These are phyloP conservation scores for Pungitius pungitius DNA, from an alignment of 2,113 vertebrate genomes.

Conservation along the genomic window DNA sequence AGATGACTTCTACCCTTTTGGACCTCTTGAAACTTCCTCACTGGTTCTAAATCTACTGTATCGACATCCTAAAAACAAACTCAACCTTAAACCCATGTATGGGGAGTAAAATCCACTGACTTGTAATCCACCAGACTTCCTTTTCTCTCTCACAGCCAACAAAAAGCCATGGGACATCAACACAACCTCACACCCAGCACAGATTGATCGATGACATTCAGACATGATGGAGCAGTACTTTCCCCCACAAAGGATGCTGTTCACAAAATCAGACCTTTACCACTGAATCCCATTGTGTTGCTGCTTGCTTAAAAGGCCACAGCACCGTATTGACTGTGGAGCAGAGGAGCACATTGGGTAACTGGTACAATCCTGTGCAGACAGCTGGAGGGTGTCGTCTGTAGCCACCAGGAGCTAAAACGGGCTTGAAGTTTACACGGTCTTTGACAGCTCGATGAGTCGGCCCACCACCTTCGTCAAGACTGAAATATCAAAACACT, in stretches of 20 bases:
- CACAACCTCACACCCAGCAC: slow-evolving; percentile 12
- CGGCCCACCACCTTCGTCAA: neutral
- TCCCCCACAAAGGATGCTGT: slow-evolving; percentile 1
- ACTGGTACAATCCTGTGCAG: neutral
- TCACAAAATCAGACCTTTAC: slow-evolving; percentile 10
- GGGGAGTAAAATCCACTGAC: slow-evolving; percentile 25
- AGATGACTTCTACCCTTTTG: neutral
- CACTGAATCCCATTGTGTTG: neutral
- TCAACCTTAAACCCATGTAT: slow-evolving; percentile 3
- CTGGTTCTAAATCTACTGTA: slow-evolving; percentile 20
- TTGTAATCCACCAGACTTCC: slow-evolving; percentile 17
- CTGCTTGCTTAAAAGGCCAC: slow-evolving; percentile 1
- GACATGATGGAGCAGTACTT: slow-evolving; percentile 17
- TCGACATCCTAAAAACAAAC: slow-evolving; percentile 31
- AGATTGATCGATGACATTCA: slow-evolving; percentile 38
- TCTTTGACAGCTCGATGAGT: neutral
- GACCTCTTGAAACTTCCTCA: neutral
- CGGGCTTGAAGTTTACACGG: neutral
- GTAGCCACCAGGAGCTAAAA: neutral
- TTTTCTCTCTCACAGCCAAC: slow-evolving; percentile 1
- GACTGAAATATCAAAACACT: neutral
- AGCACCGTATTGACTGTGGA: neutral
- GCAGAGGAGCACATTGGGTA: neutral
- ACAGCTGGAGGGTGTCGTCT: neutral
- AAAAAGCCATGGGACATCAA: slow-evolving; percentile 37